Evolutionary conservation across 2,113 vertebrate species (phyloP).

Genomic region (Tragelaphus buxtoni): DNA sequence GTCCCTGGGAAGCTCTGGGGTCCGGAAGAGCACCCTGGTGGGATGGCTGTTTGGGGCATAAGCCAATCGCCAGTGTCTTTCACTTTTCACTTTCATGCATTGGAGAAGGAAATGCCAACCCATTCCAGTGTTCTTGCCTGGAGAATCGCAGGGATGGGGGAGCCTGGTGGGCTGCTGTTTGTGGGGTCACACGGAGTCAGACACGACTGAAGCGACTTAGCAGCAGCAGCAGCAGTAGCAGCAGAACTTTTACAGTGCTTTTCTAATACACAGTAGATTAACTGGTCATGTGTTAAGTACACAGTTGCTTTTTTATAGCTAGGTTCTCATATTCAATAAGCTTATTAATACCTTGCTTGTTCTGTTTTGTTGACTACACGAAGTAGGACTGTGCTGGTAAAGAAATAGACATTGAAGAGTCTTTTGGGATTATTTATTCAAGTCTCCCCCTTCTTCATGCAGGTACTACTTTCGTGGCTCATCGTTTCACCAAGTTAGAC

Average conservation of each 20-base stretch:
- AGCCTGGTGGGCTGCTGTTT: neutral
- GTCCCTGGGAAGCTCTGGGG: no score
- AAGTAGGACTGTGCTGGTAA: neutral
- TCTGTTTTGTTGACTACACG: neutral
- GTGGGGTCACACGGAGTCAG: neutral
- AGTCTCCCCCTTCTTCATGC: neutral
- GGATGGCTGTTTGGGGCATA: no score
- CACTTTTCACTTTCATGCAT: no score
- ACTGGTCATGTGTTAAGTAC: neutral
- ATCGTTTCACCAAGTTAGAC: neutral
- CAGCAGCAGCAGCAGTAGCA: no score
- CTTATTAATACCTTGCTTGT: neutral
- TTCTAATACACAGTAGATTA: neutral
- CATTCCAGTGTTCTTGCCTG: no score
- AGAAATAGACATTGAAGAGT: constrained; percentile 1
- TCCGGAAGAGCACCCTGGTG: no score
- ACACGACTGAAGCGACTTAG: neutral
- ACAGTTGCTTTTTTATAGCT: neutral
- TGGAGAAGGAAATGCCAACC: no score
- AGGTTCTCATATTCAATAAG: neutral
- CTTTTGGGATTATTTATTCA: constrained; percentile 19
- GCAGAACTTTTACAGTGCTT: neutral
- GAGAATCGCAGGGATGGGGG: no score
- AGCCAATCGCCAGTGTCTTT: no score
- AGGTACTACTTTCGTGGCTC: neutral